Conservation (phyloP, 2,797 vertebrate genomes). For the Pipistrellus pygmaeus region DNA sequence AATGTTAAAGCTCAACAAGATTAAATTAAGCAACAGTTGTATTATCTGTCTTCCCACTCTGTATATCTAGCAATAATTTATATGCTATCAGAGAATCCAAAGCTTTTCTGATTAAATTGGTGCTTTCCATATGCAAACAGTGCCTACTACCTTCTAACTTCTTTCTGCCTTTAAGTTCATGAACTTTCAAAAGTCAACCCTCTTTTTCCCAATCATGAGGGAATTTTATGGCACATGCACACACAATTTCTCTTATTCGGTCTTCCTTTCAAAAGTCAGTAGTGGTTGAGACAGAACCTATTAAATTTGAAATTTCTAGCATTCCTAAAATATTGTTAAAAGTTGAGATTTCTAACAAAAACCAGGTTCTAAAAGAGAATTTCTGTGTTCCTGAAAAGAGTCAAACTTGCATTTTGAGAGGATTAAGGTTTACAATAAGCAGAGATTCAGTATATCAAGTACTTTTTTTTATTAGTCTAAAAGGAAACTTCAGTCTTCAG, state of each 20-base stretch:
- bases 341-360: constrained; percentile 15
- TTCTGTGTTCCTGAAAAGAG: not conserved
- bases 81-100: not conserved
- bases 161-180: not conserved
- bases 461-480: constrained; percentile 25
- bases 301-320: constrained; percentile 15
- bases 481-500: constrained; percentile 34
- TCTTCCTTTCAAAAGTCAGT: constrained; percentile 48
- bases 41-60: not conserved
- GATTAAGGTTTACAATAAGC: not conserved
- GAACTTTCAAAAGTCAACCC: constrained; percentile 44
- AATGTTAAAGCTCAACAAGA: not conserved
- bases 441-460: not conserved
- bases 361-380: not conserved
- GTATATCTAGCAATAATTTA: not conserved
- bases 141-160: not conserved
- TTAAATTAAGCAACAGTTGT: constrained; percentile 56
- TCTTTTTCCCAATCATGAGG: not conserved
- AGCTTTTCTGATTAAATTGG: constrained; percentile 21
- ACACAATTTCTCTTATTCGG: constrained; percentile 4
- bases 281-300: not conserved
- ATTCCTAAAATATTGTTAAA: constrained; percentile 16
- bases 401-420: constrained; percentile 22
- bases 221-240: not conserved
- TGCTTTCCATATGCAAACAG: not conserved